Evolutionary conservation across 2,113 vertebrate species (phyloP), one percentile per base, ranked within the genome.

Genomic region (Paramisgurnus dabryanus): DNA sequence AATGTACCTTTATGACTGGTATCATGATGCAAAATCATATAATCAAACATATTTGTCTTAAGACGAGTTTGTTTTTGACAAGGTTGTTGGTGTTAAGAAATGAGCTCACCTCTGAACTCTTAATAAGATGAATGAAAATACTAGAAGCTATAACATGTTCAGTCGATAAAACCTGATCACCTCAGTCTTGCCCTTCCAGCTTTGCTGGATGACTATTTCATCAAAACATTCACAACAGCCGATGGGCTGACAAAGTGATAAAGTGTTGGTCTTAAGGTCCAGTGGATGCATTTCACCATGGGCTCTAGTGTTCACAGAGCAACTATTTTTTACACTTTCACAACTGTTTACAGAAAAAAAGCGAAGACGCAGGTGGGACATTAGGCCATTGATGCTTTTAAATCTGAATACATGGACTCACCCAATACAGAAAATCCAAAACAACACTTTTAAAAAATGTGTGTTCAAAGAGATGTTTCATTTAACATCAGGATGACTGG

Each of bases 101-200:
- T 9, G 9, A 39, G 57, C 11, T 43, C 17, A n/a, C 68, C 49
- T 69, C 17, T 64, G 39, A 45, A n/a, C 60, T 72, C 53, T 60
- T 22, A 60, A 5, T 17, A 57, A 45, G 66, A 43, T 83, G 86
- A 83, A 88, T 12, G 88, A 88, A 86, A 86, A 84, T 88, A 89
- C 89, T 90, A 89, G 90, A 91, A 89, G 88, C 90, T 86, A 91
- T 91, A 90, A 90, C 90, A 90, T 88, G 89, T 87, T 89, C 88
- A 87, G 90, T 92, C 87, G 87, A 91, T 92, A 90, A 83, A 86
- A 83, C 87, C 84, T 86, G 85, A 87, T 89, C 87, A 80, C 80
- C 45, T 65, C 15, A 57, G 69, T 71, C 71, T 76, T 85, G 79
- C 72, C 81, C 47, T 49, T 49, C 9, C 9, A 49, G 47, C 47